Percentiles rank a stretch among this genome's conserved stretches.
phyloP scores from a whole-genome alignment of 2,888 invertebrate species.

The Phragmatobia fuliginosa region DNA sequence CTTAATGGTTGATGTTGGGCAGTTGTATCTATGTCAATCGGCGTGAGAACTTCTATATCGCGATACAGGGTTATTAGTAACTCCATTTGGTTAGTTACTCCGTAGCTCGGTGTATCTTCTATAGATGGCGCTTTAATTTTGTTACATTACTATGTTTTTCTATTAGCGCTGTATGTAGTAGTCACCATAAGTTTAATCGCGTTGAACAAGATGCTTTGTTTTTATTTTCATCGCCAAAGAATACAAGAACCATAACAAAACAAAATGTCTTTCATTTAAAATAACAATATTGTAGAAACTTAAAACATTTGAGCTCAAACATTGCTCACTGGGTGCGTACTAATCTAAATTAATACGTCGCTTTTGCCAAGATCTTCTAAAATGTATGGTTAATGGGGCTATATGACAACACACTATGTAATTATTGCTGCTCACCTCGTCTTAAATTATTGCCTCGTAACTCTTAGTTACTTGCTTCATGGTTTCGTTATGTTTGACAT shows the following conservation, averaged over 20 bases:
- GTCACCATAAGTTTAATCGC: too few relatives aligned
- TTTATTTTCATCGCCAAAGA: too few relatives aligned
- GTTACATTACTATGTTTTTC: too few relatives aligned
- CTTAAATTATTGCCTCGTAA: conserved; percentile 60
- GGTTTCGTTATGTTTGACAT: conserved; percentile 20
- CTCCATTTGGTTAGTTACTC: too few relatives aligned
- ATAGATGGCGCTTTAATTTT: too few relatives aligned
- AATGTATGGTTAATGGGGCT: conserved; percentile 53
- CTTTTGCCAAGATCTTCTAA: conserved; percentile 33
- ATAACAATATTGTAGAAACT: background rate
- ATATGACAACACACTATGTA: conserved; percentile 50
- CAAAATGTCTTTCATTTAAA: background rate
- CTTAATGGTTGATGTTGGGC: too few relatives aligned
- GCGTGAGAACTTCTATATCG: too few relatives aligned
- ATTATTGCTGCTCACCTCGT: conserved; percentile 51
- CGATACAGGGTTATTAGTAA: too few relatives aligned
- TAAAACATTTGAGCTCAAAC: background rate
- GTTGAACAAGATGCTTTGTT: too few relatives aligned
- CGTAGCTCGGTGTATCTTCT: too few relatives aligned
- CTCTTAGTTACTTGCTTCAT: conserved; percentile 38
- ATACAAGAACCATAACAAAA: background rate
- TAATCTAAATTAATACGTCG: conserved; percentile 18
- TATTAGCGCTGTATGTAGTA: too few relatives aligned
- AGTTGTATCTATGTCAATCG: too few relatives aligned
- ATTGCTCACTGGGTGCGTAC: background rate